Evolutionary conservation across 64 coral and sea anemone genomes (phyloP), one percentile per base, ranked within the genome.

Genomic region (Stylophora pistillata): DNA sequence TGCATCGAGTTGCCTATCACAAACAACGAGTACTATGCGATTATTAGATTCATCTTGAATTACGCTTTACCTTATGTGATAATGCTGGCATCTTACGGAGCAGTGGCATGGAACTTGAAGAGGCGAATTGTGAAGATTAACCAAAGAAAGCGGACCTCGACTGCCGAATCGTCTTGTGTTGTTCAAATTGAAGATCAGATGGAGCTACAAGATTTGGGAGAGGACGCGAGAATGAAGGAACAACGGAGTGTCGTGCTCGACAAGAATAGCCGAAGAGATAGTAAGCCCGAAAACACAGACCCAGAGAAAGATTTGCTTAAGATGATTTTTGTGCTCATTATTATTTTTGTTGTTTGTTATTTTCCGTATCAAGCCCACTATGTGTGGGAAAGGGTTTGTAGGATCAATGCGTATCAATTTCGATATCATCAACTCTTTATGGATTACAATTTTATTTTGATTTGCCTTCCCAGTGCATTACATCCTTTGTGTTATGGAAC

Each of bases 401-500:
- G 16, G 0, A 31, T 71, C 14, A 58, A 17, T 6, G 9, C 47
- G 16, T 62, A 28, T 31, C 65, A 86, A 30, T 92, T 85, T 74
- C 14, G 37, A 3, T 87, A 87, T 86, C 65, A 70, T 30, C 7
- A 1, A 26, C 76, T 92, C 17, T 27, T 63, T 11, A 30, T 25
- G 1, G 34, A 13, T 4, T 93, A 93, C 54, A n/a, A 47, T 1
- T 61, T 93, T 64, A 65, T 88, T 3, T 66, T 93, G 17, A 88
- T 55, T 6, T 80, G 85, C 78, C 26, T 93, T 15, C 91, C 91
- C 2, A 78, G 91, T 21, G 91, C 91, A 0, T 47, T 93, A 27
- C 91, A 93, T 15, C 91, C 91, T 15, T 6, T 92, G 29, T 78
- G 83, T 65, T 92, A 92, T 28, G 90, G 90, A 20, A 92, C 90